Conservation (phyloP, 2,797 vertebrate species). For the Manis crassicaudata region DNA sequence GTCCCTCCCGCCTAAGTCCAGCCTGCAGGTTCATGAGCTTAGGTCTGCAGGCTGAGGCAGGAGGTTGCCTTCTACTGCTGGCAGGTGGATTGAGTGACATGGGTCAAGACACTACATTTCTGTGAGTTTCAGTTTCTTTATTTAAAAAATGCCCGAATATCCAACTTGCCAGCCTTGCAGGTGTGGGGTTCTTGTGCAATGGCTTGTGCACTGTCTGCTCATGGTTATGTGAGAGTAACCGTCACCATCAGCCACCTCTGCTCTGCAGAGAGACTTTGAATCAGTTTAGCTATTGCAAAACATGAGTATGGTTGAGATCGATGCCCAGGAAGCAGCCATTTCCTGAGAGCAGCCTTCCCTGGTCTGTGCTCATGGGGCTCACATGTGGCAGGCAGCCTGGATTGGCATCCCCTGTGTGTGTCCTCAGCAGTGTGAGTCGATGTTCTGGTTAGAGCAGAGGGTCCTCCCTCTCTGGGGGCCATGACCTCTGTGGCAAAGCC, state of each 20-base stretch:
- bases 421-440: neutral
- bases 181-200: fast-evolving
- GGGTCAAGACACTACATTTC: neutral
- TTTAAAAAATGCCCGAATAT: neutral
- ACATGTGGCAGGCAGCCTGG: neutral
- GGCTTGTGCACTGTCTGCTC: neutral
- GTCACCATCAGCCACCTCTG: neutral
- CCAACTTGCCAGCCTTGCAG: neutral
- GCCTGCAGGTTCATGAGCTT: fast-evolving
- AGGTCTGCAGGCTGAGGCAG: fast-evolving
- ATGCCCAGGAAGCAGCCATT: neutral
- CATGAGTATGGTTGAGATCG: fast-evolving
- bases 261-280: neutral
- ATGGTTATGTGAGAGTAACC: neutral
- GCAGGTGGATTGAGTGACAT: neutral
- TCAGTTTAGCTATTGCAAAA: neutral
- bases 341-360: neutral
- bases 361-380: neutral
- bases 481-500: neutral
- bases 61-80: no score
- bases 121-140: neutral
- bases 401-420: neutral
- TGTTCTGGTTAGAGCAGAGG: neutral
- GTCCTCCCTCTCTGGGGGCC: neutral
- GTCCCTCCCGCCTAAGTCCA: neutral